These are phyloP conservation scores for Anoplius nigerrimus DNA, from an alignment of 2,888 invertebrate species.

Conservation along the genomic window DNA sequence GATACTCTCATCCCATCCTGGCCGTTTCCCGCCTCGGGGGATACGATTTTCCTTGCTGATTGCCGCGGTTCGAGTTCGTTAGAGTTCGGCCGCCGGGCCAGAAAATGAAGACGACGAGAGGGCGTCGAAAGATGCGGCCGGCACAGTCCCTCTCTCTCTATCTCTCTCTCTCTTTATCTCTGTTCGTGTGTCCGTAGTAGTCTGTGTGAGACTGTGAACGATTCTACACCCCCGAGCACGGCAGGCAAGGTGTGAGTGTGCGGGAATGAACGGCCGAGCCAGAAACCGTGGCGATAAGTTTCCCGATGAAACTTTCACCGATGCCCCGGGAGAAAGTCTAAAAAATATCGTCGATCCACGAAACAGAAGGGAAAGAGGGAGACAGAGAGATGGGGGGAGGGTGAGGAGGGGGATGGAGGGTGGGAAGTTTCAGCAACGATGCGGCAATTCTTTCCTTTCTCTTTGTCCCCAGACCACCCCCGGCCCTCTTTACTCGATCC, in stretches of 20 bases:
- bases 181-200: too few species aligned
- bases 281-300: slow-evolving; percentile 42
- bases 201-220: too few species aligned
- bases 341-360: slow-evolving; percentile 46
- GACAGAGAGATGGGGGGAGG: background rate
- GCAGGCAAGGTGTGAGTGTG: background rate
- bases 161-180: too few species aligned
- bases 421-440: slow-evolving; percentile 30
- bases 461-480: slow-evolving; percentile 1
- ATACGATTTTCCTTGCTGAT: slow-evolving; percentile 40
- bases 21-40: slow-evolving; percentile 27
- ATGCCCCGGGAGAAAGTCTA: slow-evolving; percentile 28
- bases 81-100: slow-evolving; percentile 30
- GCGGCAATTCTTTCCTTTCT: slow-evolving; percentile 20
- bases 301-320: slow-evolving; percentile 37
- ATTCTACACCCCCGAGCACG: too few species aligned
- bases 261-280: slow-evolving; percentile 7
- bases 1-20: too few species aligned
- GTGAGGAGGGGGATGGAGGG: background rate
- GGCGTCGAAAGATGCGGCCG: too few species aligned
- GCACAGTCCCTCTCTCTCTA: too few species aligned
- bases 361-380: slow-evolving; percentile 24
- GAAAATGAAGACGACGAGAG: slow-evolving; percentile 15
- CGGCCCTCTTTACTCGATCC: background rate
- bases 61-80: slow-evolving; percentile 46